phyloP scores from a whole-genome alignment of 1,140 invertebrate genomes.

The Spodoptera litura region DNA sequence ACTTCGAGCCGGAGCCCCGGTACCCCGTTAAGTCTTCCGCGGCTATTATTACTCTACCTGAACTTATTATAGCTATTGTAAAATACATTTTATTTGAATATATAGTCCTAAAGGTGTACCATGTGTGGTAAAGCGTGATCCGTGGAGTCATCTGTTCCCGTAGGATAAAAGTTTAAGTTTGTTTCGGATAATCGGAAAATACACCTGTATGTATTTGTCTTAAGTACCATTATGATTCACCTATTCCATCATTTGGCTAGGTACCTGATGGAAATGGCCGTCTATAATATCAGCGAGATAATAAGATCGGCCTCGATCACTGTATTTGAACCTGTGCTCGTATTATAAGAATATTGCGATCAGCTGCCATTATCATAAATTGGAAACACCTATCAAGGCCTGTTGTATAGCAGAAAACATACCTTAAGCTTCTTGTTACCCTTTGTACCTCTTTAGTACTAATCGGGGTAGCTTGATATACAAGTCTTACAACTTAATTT shows the following conservation, averaged over 20 bases:
- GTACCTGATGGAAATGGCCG: background rate
- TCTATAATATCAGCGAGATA: conserved; percentile 11
- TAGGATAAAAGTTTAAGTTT: background rate
- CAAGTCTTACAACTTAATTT: no score
- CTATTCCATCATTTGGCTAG: background rate
- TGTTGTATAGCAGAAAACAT: no score
- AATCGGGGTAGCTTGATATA: no score
- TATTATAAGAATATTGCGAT: conserved; percentile 29
- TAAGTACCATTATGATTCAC: conserved; percentile 14
- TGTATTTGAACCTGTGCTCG: conserved; percentile 8
- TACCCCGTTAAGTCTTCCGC: no score
- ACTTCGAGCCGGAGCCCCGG: no score
- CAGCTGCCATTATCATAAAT: background rate
- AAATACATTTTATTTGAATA: no score
- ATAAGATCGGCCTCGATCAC: conserved; percentile 34
- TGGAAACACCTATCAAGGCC: background rate
- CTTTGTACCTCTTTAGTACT: no score
- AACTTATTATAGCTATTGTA: no score
- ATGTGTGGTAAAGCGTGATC: no score
- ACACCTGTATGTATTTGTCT: background rate
- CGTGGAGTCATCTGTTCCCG: background rate
- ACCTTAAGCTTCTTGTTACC: no score
- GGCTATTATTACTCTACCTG: no score
- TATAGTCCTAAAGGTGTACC: no score
- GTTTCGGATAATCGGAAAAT: background rate